These are phyloP conservation scores for Gnatocerus cornutus DNA, from an alignment of 2,888 invertebrate species.

Conservation along the genomic window DNA sequence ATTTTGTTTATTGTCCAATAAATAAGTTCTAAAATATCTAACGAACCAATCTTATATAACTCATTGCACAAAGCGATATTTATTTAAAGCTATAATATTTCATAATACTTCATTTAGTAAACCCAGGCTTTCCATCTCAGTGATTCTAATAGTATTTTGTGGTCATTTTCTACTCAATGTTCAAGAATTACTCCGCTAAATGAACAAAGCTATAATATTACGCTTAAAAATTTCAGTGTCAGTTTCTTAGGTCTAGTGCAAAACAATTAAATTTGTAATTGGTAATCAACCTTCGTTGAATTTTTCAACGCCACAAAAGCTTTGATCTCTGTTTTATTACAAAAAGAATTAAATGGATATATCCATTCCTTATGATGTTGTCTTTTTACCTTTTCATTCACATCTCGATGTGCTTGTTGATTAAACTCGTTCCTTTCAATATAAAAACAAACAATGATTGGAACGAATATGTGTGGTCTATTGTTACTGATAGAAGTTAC, in stretches of 20 bases:
- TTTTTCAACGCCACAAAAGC: no score
- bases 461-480: background rate
- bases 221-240: no score
- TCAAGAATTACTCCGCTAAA: no score
- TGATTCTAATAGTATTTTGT: background rate
- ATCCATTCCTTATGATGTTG: no score
- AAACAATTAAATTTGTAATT: no score
- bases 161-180: conserved; percentile 2
- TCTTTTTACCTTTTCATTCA: no score
- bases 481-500: background rate
- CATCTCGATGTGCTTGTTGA: background rate
- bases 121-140: conserved; percentile 1
- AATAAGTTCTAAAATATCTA: background rate
- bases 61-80: background rate
- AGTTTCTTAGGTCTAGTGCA: no score
- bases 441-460: background rate
- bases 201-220: background rate
- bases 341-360: no score
- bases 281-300: no score
- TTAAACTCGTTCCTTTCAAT: background rate
- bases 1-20: no score
- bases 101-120: background rate
- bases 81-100: background rate
- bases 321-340: no score
- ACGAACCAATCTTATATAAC: background rate